phyloP scores from a whole-genome alignment of 1,140 invertebrate species.

The Hermetia illucens region DNA sequence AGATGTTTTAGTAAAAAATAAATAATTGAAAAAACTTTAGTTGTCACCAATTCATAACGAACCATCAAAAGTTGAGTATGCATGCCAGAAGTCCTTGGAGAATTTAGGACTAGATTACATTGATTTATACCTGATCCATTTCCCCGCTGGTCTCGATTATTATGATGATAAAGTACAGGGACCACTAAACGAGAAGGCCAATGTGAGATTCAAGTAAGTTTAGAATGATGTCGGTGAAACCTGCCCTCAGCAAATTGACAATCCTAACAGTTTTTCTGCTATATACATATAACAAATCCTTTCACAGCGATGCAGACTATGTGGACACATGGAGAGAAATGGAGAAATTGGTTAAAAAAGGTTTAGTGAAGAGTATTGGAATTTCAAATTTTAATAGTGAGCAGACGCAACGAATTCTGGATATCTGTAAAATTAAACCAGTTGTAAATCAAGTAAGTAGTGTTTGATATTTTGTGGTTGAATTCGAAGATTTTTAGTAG shows the following conservation, averaged over 20 bases:
- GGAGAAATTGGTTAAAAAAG: conserved; percentile 53
- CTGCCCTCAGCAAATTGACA: too few species aligned
- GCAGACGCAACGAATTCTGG: conserved; percentile 53
- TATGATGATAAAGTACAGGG: too few species aligned
- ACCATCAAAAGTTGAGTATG: conserved; percentile 8
- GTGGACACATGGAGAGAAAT: conserved; percentile 69
- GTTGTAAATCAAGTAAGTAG: conserved; percentile 50
- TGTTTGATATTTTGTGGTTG: background rate
- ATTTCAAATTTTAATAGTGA: conserved; percentile 71
- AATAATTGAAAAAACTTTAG: conserved; percentile 4
- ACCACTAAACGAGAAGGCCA: conserved; percentile 47
- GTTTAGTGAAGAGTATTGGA: conserved; percentile 59
- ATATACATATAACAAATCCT: too few species aligned
- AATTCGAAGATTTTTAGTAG: too few species aligned
- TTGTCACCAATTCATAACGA: conserved; percentile 24
- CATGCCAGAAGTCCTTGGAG: conserved; percentile 33
- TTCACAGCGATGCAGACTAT: conserved; percentile 47
- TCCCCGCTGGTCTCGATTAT: conserved; percentile 28
- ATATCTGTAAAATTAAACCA: conserved; percentile 51
- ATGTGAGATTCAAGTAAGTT: conserved; percentile 24
- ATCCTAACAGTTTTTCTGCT: background rate
- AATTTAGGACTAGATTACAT: conserved; percentile 55
- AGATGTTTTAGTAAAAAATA: too few species aligned
- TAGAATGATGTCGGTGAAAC: conserved; percentile 29
- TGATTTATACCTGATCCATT: conserved; percentile 67